phyloP scores from a whole-genome alignment of 2,888 invertebrate species.

The Lycophotia porphyrea region DNA sequence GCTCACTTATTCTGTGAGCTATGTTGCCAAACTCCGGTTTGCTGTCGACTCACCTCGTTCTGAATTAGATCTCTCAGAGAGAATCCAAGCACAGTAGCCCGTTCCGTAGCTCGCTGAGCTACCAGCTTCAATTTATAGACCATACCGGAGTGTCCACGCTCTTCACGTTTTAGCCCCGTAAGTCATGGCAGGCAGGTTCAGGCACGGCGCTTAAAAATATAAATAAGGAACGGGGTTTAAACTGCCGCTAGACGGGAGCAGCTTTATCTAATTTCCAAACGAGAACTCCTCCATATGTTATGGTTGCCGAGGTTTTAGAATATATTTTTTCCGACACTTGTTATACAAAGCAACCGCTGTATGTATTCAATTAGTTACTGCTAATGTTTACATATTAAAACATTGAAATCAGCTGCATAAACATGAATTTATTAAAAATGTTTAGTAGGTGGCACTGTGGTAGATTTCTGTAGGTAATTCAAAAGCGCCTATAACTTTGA shows the following conservation, averaged over 20 bases:
- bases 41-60: neutral
- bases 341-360: neutral
- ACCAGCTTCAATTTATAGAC: neutral
- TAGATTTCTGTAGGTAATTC: neutral
- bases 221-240: neutral
- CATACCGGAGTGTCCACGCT: neutral
- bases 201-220: neutral
- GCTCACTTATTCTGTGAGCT: neutral
- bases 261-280: neutral
- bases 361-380: neutral
- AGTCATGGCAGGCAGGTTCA: neutral
- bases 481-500: slow-evolving; percentile 26
- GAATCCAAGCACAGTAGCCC: neutral
- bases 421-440: neutral
- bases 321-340: neutral
- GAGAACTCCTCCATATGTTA: neutral
- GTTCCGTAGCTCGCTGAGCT: neutral
- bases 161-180: neutral
- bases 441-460: neutral
- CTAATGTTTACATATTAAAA: neutral
- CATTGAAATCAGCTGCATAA: neutral
- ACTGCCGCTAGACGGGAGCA: neutral
- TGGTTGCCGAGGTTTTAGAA: neutral
- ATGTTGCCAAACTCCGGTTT: neutral
- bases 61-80: neutral